Conservation (phyloP, 2,797 vertebrate species). For the Artibeus jamaicensis region DNA sequence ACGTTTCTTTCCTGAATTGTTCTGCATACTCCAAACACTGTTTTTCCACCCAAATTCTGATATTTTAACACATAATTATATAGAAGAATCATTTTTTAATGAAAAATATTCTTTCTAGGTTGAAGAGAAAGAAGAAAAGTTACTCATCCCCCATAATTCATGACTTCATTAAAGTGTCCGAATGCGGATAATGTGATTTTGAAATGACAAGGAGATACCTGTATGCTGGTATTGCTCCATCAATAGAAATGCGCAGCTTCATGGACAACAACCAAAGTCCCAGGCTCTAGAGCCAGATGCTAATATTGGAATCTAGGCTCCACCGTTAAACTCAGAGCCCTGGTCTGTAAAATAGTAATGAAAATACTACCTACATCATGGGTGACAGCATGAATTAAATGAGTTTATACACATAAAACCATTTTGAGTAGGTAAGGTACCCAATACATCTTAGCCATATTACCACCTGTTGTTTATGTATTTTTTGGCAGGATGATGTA, state of each 20-base stretch:
- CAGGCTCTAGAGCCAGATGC: not conserved
- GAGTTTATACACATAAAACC: not conserved
- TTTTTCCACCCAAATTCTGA: not conserved
- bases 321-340: not conserved
- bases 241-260: not conserved
- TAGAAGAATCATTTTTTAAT: not conserved
- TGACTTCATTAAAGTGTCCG: not conserved
- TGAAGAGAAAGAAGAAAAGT: not conserved
- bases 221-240: not conserved
- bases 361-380: not conserved
- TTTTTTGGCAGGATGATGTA: not conserved
- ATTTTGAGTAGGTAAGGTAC: not conserved
- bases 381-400: not conserved
- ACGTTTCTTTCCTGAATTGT: not conserved
- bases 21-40: not conserved
- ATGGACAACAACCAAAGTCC: rapidly evolving
- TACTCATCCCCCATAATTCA: not conserved
- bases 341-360: not conserved
- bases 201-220: not conserved
- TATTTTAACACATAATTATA: not conserved
- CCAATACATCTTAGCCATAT: not conserved
- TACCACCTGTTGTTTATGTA: not conserved
- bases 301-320: not conserved
- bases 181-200: not conserved
- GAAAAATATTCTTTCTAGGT: not conserved